Base-by-base conservation (phyloP, 1,140 invertebrate genomes). In the Conus betulinus region DNA sequence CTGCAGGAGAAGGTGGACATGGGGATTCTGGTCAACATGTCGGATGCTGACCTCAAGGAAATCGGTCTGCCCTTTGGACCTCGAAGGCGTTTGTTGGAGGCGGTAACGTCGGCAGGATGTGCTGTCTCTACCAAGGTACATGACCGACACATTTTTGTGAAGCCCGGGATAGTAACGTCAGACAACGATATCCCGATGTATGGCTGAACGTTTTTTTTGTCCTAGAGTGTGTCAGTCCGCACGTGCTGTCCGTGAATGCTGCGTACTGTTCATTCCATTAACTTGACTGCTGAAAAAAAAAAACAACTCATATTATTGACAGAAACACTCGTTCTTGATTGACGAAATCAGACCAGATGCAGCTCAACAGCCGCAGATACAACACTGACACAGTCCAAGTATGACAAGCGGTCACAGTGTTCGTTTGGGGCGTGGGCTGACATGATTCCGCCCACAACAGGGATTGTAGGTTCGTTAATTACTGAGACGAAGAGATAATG, bases 1-100 rank as follows among this genome's bases (percentile, higher is more conserved):
- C 96, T 97, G 76, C 97, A 97, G 88, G 98, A 99, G 94, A 97
- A 98, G 95, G 98, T 99, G 57, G 98, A 99, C 96, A 95, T 99
- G 89, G 97, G 99, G 82, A 97, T 98, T 0, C 95, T 99, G 11
- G 97, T 98, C 97, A 95, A 99, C 84, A 96, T 99, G 0, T 98
- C 97, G 0, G 98, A 99, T 91, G 96, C 96, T 39, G 98, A 99
- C 94, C 96, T 99, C 7, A 97, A 97, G 89, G 96, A 97, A 0
- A 95, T 99, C 2, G 97, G 97, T 13, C 95, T 99, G 20, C 98
- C 98, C 0, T 95, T 99, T 67, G 98, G 98, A 4, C 98, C 98
- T 0, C 89, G 96, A 85, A 92, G 95, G 53, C 99, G 98, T 94
- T 95, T 99, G 10, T 96, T 97, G 27, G 98, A 97, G 57, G 98